These are phyloP conservation scores for Xylota segnis DNA, from an alignment of 2,888 invertebrate genomes.

Conservation along the genomic window DNA sequence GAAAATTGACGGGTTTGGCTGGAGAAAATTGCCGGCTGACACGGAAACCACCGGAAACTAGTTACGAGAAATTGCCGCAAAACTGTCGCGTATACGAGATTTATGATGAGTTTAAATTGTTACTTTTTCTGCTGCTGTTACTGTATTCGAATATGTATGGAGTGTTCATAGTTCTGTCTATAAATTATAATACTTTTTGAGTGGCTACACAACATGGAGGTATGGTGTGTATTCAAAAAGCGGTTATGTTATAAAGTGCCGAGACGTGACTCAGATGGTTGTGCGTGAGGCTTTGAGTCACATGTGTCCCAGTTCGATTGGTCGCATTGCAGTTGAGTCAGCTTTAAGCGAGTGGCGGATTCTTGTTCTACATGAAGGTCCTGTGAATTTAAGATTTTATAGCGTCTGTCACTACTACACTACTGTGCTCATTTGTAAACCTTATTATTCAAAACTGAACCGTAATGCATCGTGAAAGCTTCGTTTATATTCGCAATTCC, in stretches of 20 bases:
- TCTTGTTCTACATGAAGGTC: no score
- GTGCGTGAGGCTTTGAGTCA: not conserved
- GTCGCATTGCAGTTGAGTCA: not conserved
- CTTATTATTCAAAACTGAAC: no score
- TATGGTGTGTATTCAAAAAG: not conserved
- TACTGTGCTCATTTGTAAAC: no score
- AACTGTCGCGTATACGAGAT: constrained; percentile 78
- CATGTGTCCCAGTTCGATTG: not conserved
- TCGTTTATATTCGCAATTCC: no score
- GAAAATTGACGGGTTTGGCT: constrained; percentile 72
- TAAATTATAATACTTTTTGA: constrained; percentile 20
- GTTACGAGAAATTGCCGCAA: constrained; percentile 77
- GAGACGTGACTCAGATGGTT: constrained; percentile 36
- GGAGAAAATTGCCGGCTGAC: constrained; percentile 67
- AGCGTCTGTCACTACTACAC: no score
- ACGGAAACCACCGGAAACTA: constrained; percentile 77
- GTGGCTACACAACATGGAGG: not conserved
- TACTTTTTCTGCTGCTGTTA: constrained; percentile 54
- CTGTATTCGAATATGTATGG: constrained; percentile 35
- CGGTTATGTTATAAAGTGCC: not conserved
- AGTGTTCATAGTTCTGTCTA: constrained; percentile 25
- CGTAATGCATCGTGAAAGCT: no score
- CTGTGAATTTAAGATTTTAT: no score
- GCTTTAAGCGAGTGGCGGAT: no score
- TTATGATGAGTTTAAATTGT: constrained; percentile 78